Evolutionary conservation across 2,797 vertebrate species (phyloP).

Genomic region (Gallinago nigripennis): DNA sequence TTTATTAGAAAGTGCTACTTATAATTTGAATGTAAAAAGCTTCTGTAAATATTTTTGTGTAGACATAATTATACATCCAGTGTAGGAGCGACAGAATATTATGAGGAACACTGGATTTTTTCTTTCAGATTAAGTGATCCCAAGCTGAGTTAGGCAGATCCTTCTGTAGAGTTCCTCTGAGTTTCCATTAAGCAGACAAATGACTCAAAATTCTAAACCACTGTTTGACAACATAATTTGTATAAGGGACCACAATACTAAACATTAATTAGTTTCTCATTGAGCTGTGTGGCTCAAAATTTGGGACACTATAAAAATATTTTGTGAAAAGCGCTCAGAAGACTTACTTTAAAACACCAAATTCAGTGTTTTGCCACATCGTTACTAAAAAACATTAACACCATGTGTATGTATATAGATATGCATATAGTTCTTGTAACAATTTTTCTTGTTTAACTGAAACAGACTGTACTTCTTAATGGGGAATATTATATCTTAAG

Average conservation of each 20-base stretch:
- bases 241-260: not conserved
- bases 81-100: not conserved
- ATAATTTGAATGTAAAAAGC: not conserved
- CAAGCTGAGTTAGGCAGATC: not conserved
- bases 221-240: not conserved
- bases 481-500: not conserved
- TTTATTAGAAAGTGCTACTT: not conserved
- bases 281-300: not conserved
- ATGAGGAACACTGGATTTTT: not conserved
- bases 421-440: rapidly evolving
- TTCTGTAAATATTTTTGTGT: not conserved
- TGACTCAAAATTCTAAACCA: not conserved
- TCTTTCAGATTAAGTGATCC: not conserved
- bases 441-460: not conserved
- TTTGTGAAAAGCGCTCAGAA: not conserved
- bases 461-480: not conserved
- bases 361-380: not conserved
- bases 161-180: not conserved
- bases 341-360: not conserved
- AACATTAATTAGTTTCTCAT: not conserved
- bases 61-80: not conserved
- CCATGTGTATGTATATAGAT: not conserved
- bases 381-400: not conserved
- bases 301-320: not conserved
- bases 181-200: not conserved